Conservation (phyloP, 2,797 vertebrate genomes). For the Eulemur albifrons region DNA sequence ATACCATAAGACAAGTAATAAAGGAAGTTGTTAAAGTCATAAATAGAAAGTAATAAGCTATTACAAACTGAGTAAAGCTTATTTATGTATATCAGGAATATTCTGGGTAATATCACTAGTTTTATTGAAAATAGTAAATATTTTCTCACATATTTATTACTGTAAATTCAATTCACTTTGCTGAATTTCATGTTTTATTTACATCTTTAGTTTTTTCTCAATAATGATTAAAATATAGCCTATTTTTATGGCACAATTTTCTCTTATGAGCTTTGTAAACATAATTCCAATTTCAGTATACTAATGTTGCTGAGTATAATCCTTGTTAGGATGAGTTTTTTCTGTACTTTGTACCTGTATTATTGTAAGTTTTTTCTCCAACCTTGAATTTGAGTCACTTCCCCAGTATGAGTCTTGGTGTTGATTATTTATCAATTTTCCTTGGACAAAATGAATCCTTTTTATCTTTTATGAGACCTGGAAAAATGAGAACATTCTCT, state of each 20-base stretch:
- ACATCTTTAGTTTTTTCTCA: background rate
- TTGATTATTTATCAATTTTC: background rate
- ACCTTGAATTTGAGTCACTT: background rate
- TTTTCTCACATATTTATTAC: background rate
- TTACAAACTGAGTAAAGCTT: background rate
- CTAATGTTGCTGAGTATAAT: background rate
- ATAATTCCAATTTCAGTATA: background rate
- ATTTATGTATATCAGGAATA: background rate
- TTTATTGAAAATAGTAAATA: conserved; percentile 9
- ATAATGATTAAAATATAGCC: background rate
- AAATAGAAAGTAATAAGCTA: background rate
- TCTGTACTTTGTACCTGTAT: background rate
- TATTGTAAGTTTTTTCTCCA: background rate
- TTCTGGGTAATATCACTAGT: background rate
- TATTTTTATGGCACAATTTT: background rate
- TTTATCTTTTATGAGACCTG: conserved; percentile 1
- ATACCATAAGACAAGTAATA: background rate
- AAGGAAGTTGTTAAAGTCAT: background rate
- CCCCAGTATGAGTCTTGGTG: background rate
- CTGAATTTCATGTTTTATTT: background rate
- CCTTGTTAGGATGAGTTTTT: background rate
- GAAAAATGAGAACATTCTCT: background rate
- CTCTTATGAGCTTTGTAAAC: background rate
- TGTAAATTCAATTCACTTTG: background rate
- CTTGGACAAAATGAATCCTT: background rate